Evolutionary conservation across 2,113 vertebrate genomes (phyloP).

Genomic region (Prunella himalayana): DNA sequence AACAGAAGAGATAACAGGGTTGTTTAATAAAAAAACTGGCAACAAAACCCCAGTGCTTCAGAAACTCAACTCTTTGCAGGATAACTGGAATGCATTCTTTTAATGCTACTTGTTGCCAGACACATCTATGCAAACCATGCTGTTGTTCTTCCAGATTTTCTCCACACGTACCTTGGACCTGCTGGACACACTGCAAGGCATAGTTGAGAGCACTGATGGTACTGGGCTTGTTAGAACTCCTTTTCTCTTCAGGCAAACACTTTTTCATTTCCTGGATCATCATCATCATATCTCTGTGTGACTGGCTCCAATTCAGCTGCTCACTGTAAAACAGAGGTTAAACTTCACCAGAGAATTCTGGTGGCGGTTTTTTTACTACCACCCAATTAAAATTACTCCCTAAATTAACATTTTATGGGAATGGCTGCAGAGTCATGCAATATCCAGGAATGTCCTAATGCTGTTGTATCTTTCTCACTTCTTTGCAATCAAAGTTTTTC

Average conservation of each 20-base stretch:
- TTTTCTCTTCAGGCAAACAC: constrained; percentile 77
- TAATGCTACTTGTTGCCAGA: neutral
- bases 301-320: constrained; percentile 54
- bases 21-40: neutral
- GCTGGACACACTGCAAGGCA: constrained; percentile 83
- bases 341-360: neutral
- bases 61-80: neutral
- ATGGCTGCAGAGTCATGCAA: neutral
- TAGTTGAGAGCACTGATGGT: constrained; percentile 84
- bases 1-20: neutral
- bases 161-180: constrained; percentile 79
- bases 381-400: neutral
- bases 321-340: neutral
- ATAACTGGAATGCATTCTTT: neutral
- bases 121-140: neutral
- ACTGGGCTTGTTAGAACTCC: constrained; percentile 77
- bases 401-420: neutral
- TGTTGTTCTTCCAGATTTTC: neutral
- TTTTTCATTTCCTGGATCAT: constrained; percentile 89
- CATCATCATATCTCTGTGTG: constrained; percentile 74
- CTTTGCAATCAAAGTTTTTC: neutral
- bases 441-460: neutral
- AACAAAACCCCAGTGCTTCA: neutral
- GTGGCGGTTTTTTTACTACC: neutral
- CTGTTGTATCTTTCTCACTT: neutral